These are phyloP conservation scores for Mesorhabditis sp. DNA, from an alignment of 2,888 invertebrate species.

Conservation along the genomic window DNA sequence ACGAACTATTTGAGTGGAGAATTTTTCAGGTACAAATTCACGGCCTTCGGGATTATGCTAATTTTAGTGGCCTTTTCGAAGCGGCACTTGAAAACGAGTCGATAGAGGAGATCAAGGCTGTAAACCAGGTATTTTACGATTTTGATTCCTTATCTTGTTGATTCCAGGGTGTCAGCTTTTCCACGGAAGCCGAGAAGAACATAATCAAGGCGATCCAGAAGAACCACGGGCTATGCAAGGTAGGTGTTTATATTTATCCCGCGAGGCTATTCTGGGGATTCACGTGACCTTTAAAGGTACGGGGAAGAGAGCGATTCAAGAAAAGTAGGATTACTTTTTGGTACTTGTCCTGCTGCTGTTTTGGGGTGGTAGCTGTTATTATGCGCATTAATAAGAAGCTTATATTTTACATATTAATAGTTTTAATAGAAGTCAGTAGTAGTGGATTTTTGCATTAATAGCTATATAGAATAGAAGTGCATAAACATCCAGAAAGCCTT, in stretches of 20 bases:
- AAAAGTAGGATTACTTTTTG: no score
- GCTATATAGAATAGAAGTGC: no score
- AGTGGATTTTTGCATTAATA: no score
- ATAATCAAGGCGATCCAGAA: conserved; percentile 51
- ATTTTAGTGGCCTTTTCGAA: conserved; percentile 78
- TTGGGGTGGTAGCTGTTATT: no score
- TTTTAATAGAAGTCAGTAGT: no score
- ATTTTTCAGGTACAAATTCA: not conserved
- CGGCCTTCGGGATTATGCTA: conserved; percentile 66
- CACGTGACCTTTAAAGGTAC: no score
- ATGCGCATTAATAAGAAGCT: no score
- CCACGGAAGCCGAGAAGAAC: conserved; percentile 52
- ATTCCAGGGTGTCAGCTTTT: conserved; percentile 50
- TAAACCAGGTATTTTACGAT: conserved; percentile 72
- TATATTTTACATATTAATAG: no score
- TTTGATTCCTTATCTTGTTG: conserved; percentile 6
- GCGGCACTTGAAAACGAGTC: conserved; percentile 79
- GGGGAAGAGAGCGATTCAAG: no score
- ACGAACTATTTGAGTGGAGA: conserved; percentile 71
- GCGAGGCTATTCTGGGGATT: no score
- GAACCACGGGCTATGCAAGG: conserved; percentile 51
- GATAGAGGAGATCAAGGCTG: conserved; percentile 89
- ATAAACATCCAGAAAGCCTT: no score
- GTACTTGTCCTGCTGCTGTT: no score
- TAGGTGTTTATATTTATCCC: conserved; percentile 12